phyloP scores from a whole-genome alignment of 2,797 vertebrate genomes.

The Fratercula arctica region DNA sequence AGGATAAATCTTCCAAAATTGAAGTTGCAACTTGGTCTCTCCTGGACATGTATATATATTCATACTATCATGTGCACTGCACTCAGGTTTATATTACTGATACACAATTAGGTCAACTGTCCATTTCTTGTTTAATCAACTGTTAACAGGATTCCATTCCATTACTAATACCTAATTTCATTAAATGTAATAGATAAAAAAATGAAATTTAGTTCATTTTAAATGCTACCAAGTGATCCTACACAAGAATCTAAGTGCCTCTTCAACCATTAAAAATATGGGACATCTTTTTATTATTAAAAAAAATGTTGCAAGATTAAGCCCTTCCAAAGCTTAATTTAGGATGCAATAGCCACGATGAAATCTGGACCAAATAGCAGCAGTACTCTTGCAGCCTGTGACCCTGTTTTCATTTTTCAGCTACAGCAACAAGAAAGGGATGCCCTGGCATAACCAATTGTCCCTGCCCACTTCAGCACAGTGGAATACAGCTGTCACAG shows the following conservation, averaged over 20 bases:
- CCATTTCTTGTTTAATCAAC: background rate
- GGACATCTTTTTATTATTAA: background rate
- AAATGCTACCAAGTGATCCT: background rate
- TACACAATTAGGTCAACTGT: background rate
- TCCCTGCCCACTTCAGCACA: background rate
- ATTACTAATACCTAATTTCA: background rate
- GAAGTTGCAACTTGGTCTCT: background rate
- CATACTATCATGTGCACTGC: background rate
- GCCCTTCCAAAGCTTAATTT: background rate
- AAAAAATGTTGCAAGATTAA: background rate
- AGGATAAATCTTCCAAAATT: background rate
- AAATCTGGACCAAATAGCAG: background rate
- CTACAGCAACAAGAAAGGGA: background rate
- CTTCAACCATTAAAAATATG: background rate
- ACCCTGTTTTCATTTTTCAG: background rate
- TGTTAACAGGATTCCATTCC: background rate
- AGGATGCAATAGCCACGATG: background rate
- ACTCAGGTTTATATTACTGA: background rate
- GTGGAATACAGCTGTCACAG: background rate
- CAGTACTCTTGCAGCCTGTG: background rate
- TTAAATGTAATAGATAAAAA: background rate
- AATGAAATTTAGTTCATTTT: background rate
- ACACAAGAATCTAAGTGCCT: background rate
- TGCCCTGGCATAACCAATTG: background rate
- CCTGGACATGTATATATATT: background rate